These are phyloP conservation scores for Channa argus DNA, from an alignment of 2,113 vertebrate species.

Conservation along the genomic window DNA sequence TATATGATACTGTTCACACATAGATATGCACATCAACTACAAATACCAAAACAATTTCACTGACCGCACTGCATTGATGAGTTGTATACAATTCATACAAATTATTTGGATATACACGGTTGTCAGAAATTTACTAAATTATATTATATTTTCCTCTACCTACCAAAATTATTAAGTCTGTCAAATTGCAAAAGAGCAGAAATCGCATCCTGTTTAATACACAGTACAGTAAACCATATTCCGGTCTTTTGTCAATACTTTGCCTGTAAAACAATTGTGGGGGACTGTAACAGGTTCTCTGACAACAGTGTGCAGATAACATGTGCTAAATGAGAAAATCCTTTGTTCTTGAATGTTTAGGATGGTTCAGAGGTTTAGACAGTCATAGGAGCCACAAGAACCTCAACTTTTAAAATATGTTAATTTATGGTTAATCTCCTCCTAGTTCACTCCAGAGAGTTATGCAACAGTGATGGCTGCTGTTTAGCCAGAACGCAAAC, in stretches of 20 bases:
- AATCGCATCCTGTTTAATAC: conserved; percentile 18
- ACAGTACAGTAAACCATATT: not conserved
- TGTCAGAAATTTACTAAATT: too few species aligned
- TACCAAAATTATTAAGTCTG: conserved; percentile 14
- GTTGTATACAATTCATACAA: too few species aligned
- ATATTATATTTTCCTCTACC: too few species aligned
- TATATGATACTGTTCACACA: not conserved
- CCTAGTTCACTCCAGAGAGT: conserved; percentile 12
- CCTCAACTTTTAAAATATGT: conserved; percentile 21
- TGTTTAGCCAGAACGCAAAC: conserved; percentile 20
- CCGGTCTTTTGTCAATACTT: conserved; percentile 5
- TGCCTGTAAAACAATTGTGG: not conserved
- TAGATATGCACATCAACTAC: not conserved
- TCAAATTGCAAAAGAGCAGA: conserved; percentile 1
- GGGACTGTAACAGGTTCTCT: conserved; percentile 9
- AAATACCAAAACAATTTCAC: too few species aligned
- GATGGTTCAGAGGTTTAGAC: conserved; percentile 10
- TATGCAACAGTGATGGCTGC: conserved; percentile 15
- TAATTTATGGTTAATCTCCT: conserved; percentile 16
- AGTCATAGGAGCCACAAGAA: not conserved
- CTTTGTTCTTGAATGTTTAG: conserved; percentile 10
- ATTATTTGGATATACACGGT: too few species aligned
- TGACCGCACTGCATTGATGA: too few species aligned
- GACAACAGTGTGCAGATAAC: not conserved
- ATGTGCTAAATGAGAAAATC: conserved; percentile 1